Evolutionary conservation across 2,797 vertebrate genomes (phyloP).

Genomic region (Adrianichthys oophorus): DNA sequence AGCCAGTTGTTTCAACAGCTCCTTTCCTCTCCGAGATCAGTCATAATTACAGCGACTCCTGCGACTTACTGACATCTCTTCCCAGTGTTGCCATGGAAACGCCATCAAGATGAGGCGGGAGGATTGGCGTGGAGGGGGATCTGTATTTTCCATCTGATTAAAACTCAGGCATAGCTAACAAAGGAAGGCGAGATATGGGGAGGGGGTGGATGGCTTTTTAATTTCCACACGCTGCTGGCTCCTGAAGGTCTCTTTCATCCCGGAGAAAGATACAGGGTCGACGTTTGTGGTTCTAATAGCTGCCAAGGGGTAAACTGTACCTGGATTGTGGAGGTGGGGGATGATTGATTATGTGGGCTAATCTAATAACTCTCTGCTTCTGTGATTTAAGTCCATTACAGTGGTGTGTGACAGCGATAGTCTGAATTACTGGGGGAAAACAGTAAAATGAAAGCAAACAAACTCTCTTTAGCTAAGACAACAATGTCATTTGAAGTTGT

Average conservation of each 20-base stretch:
- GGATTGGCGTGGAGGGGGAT: slow-evolving; percentile 55
- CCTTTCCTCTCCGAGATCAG: slow-evolving; percentile 53
- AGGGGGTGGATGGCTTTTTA: slow-evolving; percentile 19
- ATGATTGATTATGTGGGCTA: slow-evolving; percentile 56
- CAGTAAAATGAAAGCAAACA: slow-evolving; percentile 9
- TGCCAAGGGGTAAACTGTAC: slow-evolving; percentile 37
- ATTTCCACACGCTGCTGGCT: slow-evolving; percentile 51
- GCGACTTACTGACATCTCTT: slow-evolving; percentile 42
- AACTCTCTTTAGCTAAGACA: slow-evolving; percentile 4
- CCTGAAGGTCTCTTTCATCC: slow-evolving; percentile 54
- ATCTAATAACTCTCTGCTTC: slow-evolving; percentile 50
- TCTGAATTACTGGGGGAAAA: slow-evolving; percentile 30
- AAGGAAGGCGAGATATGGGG: background rate
- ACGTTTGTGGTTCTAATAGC: slow-evolving; percentile 42
- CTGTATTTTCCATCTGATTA: slow-evolving; percentile 71
- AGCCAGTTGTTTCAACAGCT: slow-evolving; percentile 37
- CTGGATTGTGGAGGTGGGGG: slow-evolving; percentile 25
- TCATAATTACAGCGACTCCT: slow-evolving; percentile 65
- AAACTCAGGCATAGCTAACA: slow-evolving; percentile 52
- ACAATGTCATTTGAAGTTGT: too few species aligned
- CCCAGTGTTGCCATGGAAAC: slow-evolving; percentile 62
- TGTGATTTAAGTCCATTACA: slow-evolving; percentile 54
- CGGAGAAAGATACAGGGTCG: slow-evolving; percentile 39
- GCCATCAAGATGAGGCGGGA: slow-evolving; percentile 37
- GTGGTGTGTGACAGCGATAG: slow-evolving; percentile 25